These are phyloP conservation scores for Pseudobourletiella spinata DNA, from an alignment of 1,140 invertebrate species.

Conservation along the genomic window DNA sequence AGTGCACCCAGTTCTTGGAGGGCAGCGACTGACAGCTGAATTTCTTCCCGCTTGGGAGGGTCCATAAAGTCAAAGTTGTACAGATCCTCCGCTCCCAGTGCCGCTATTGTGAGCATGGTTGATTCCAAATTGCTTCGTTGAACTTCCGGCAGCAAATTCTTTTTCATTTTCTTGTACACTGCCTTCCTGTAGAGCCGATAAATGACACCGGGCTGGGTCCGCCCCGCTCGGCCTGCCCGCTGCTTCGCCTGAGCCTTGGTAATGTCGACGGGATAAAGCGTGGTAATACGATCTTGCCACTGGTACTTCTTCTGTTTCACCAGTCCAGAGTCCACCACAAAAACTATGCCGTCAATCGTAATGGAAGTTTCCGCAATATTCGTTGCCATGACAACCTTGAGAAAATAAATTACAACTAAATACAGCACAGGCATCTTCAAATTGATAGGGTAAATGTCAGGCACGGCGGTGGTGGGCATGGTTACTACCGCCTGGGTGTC, in stretches of 20 bases:
- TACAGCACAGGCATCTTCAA: too few species aligned
- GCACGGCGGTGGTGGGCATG: too few species aligned
- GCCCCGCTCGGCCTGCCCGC: conserved; percentile 81
- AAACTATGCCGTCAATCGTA: conserved; percentile 92
- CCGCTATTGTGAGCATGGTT: conserved; percentile 77
- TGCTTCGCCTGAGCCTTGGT: conserved; percentile 86
- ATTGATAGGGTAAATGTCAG: too few species aligned
- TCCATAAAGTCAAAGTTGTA: conserved; percentile 67
- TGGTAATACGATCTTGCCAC: conserved; percentile 70
- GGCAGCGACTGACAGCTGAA: conserved; percentile 59
- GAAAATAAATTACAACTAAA: too few species aligned
- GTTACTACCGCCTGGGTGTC: too few species aligned
- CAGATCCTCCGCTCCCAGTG: conserved; percentile 66
- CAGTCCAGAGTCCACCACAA: conserved; percentile 92
- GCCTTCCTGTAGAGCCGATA: conserved; percentile 38
- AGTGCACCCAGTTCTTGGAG: conserved; percentile 70
- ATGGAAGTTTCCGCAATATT: conserved; percentile 91
- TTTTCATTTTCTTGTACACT: conserved; percentile 57
- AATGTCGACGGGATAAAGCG: conserved; percentile 71
- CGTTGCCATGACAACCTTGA: conserved; percentile 67
- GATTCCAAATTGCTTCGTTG: conserved; percentile 72
- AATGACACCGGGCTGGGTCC: conserved; percentile 73
- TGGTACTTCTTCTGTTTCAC: conserved; percentile 90
- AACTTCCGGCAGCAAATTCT: conserved; percentile 69
- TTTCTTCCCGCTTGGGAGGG: conserved; percentile 73